Base-by-base conservation (phyloP, 2,797 vertebrate species). In the Gallinago nigripennis region DNA sequence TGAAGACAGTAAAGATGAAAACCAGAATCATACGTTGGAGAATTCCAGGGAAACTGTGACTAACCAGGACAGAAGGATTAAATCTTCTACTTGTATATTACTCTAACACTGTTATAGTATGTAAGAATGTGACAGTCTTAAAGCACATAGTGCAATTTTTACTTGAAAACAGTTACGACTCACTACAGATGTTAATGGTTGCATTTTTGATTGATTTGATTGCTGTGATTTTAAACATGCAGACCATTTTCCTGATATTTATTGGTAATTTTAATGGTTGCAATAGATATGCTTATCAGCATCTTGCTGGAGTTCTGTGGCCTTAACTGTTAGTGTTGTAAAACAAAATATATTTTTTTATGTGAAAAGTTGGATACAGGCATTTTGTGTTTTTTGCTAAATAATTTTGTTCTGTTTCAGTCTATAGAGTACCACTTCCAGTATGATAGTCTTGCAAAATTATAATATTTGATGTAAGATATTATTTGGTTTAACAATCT, bases 51-150 rank as follows among this genome's bases (percentile, higher is more conserved):
- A 91, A 80, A 86, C 88, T 88, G 75, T 94, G 65, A 27, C 89
- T 86, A 94, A 97, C 24, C 93, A 95, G 78, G 95, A 94, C 69
- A 96, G 84, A 95, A 98, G 95, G 45, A 97, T 98, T 27, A 98
- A 95, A 95, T 98, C 98, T 16, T 98, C 98, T 77, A 98, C 98
- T 20, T 99, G 99, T 95, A 33, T 66, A 61, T 21, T 99, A 71
- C 98, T 99, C 56, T 99, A 98, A 94, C 83, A 82, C 46, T 88
- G 60, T 70, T 92, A 19, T 1, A 63, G 30, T 48, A 65, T 33
- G 25, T 65, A 87, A 82, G 80, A 89, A 94, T 86, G 92, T 94
- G 86, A 82, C 90, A 72, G 60, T 94, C 90, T 94, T 82, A 50
- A 92, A 96, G 79, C 82, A 95, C 68, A 77, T 30, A 18, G 65